Conservation (phyloP, 2,113 vertebrate species). For the Mesitornis unicolor region DNA sequence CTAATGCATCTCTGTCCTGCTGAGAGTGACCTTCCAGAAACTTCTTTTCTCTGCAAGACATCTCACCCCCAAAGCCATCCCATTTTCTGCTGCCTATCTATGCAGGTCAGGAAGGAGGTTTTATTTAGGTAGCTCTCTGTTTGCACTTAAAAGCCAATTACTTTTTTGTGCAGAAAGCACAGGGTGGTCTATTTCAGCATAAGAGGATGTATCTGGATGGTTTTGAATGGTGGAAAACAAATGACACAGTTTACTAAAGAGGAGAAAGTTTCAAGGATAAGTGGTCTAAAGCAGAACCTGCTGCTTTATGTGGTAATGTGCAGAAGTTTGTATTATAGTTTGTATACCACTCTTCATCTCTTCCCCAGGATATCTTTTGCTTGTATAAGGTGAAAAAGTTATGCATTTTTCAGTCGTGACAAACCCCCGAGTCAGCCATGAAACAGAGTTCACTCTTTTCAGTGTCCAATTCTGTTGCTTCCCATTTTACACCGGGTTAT, state of each 20-base stretch:
- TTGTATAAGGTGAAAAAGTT: not conserved
- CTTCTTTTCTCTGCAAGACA: constrained; percentile 19
- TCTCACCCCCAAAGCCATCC: not conserved
- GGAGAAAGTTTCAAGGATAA: not conserved
- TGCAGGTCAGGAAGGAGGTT: not conserved
- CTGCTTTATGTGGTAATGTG: not conserved
- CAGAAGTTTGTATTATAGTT: not conserved
- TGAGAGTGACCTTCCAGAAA: constrained; percentile 52
- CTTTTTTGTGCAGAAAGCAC: not conserved
- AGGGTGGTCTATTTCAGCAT: not conserved
- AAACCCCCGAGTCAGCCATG: not conserved
- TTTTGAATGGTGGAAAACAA: constrained; percentile 11
- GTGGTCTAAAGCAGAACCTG: not conserved
- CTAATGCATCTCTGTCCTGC: constrained; percentile 17
- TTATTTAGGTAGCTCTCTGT: not conserved
- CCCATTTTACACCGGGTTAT: not conserved
- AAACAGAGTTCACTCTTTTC: not conserved
- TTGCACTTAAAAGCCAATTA: constrained; percentile 32
- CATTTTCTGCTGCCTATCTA: constrained; percentile 6
- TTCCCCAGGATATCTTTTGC: not conserved
- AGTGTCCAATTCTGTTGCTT: not conserved
- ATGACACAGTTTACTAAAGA: not conserved
- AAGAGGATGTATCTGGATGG: not conserved
- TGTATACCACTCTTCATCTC: not conserved
- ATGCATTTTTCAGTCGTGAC: not conserved